phyloP scores from a whole-genome alignment of 2,888 invertebrate species.

The Pristionchus maxplancki region DNA sequence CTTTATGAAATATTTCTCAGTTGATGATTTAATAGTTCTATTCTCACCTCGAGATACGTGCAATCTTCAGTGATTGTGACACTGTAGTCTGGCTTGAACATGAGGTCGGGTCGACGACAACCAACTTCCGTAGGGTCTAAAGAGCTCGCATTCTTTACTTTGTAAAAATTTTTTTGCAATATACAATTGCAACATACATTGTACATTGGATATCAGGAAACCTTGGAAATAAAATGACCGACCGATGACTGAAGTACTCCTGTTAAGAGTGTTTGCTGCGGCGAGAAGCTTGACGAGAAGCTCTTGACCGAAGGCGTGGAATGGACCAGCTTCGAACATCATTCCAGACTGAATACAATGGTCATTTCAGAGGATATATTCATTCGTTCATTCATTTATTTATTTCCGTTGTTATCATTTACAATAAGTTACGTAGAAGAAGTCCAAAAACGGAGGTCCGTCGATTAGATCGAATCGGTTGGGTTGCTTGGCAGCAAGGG shows the following conservation, averaged over 20 bases:
- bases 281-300: conserved; percentile 62
- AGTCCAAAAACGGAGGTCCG: too few species aligned
- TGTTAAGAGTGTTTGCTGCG: conserved; percentile 60
- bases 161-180: too few species aligned
- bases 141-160: neutral
- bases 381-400: too few species aligned
- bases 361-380: too few species aligned
- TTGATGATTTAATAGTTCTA: neutral
- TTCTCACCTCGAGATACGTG: conserved; percentile 63
- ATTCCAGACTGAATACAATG: conserved; percentile 82
- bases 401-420: too few species aligned
- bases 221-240: too few species aligned
- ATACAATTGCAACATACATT: too few species aligned
- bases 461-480: too few species aligned
- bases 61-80: conserved; percentile 65
- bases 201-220: too few species aligned
- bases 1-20: neutral
- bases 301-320: conserved; percentile 90
- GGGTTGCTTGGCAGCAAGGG: too few species aligned
- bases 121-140: conserved; percentile 35
- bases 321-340: conserved; percentile 95
- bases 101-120: conserved; percentile 64
- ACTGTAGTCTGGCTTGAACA: conserved; percentile 67
- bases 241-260: conserved; percentile 65
- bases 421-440: too few species aligned